These are phyloP conservation scores for Lipophrys pholis DNA, from an alignment of 2,113 vertebrate genomes.

Conservation along the genomic window DNA sequence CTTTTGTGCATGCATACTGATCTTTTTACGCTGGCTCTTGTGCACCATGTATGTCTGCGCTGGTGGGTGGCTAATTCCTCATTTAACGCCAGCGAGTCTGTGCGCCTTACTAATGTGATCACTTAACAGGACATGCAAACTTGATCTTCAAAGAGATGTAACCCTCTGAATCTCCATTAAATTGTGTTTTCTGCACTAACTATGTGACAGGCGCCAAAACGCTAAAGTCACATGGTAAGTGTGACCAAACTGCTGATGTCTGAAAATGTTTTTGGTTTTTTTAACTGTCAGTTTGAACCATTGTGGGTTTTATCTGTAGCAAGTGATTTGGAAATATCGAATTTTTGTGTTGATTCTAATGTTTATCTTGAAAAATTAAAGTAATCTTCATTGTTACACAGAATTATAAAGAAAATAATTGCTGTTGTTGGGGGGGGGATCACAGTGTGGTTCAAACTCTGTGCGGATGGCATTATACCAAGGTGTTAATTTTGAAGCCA, in stretches of 20 bases:
- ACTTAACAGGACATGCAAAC: conserved; percentile 49
- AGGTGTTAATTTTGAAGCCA: background rate
- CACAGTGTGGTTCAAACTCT: too few species aligned
- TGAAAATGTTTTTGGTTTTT: background rate
- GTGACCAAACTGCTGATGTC: background rate
- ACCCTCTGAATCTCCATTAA: conserved; percentile 33
- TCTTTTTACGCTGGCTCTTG: conserved; percentile 22
- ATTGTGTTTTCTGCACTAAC: conserved; percentile 35
- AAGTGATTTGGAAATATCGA: too few species aligned
- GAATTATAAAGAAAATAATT: too few species aligned
- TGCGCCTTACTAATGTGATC: conserved; percentile 44
- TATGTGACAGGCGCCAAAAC: conserved; percentile 27
- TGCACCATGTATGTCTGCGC: conserved; percentile 29
- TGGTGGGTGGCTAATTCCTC: conserved; percentile 49
- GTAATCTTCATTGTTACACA: conserved; percentile 13
- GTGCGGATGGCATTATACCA: background rate
- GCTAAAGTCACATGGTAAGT: conserved; percentile 11
- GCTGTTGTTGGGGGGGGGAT: background rate
- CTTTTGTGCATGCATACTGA: conserved; percentile 2
- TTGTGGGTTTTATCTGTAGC: too few species aligned
- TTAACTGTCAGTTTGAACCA: too few species aligned
- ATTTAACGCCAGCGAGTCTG: conserved; percentile 50
- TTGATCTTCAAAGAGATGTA: conserved; percentile 28
- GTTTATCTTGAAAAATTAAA: too few species aligned
- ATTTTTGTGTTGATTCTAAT: background rate